Base-by-base conservation (phyloP, 2,113 vertebrate genomes). In the Choloepus hoffmanni region DNA sequence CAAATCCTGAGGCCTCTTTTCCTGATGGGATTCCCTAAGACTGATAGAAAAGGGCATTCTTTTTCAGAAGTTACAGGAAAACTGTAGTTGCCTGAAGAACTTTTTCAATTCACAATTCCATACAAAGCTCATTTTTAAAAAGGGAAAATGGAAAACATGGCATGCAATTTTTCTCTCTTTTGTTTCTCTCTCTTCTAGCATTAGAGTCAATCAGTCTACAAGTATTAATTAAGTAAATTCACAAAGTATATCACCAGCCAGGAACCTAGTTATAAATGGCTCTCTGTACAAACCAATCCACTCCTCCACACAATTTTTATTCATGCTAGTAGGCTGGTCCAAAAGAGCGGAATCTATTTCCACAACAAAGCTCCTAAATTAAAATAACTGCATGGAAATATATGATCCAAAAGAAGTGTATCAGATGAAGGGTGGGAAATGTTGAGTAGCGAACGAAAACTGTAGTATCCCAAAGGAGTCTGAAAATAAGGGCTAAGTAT, bases 391-490 rank as follows among this genome's bases (percentile, higher is more conserved):
- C 58, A 84, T 48, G 16, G 85, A 89, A 97, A 95, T 84, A 89
- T 48, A 53, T 88, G 96, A 94, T 26, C 33, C 48, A 84, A 94
- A 94, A 96, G 89, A 95, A 63, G 33, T 85, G 13, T 96, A 96
- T 96, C 91, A 89, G 92, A 95, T 91, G 89, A 95, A 92, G 50
- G 12, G 48, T 53, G 45, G 28, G 74, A 18, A 40, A 89, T 55
- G n/a, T n/a, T 85, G 85, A 92, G 36, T 45, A 94, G 86, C 83
- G 85, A 97, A 88, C 95, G 94, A 95, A 88, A 94, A 96, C 65
- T 95, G 62, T 43, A 85, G 63, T 36, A 21, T 93, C 93, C 92
- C 95, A 10, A 43, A 91, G 74, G 94, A 95, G 55, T 87, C 95
- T 95, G 70, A 93, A 86, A 96, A 85, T 84, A 90, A 94, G 53